phyloP scores from a whole-genome alignment of 2,888 invertebrate genomes.

The Eupsilia transversa region DNA sequence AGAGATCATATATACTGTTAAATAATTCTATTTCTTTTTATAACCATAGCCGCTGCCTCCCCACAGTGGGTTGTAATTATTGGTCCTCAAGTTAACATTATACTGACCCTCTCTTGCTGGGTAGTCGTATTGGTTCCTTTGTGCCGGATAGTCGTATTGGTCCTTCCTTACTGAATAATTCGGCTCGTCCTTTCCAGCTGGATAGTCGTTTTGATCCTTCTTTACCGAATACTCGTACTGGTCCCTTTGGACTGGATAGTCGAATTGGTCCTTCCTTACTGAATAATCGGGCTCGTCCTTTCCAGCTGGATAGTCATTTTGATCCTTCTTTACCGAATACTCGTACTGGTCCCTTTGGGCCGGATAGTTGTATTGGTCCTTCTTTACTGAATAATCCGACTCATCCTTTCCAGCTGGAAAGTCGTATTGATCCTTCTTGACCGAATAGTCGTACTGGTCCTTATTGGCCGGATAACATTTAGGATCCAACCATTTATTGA shows the following conservation, averaged over 20 bases:
- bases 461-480: slow-evolving; percentile 39
- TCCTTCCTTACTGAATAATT: slow-evolving; percentile 6
- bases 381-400: not conserved
- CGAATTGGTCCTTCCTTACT: not conserved
- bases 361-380: not conserved
- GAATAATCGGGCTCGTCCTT: slow-evolving; percentile 11
- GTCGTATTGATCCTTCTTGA: slow-evolving; percentile 7
- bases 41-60: slow-evolving; percentile 18
- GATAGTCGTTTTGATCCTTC: slow-evolving; percentile 4
- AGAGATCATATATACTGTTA: not conserved
- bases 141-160: no score
- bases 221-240: slow-evolving; percentile 5
- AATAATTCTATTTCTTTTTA: slow-evolving; percentile 31
- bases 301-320: not conserved
- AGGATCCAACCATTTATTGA: slow-evolving; percentile 60
- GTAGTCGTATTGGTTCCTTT: not conserved
- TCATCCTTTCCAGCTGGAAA: not conserved
- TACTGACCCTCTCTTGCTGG: slow-evolving; percentile 8
- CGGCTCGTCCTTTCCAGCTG: not conserved
- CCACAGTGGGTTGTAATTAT: slow-evolving; percentile 38
- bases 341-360: slow-evolving; percentile 4
- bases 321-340: slow-evolving; percentile 1
- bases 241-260: no score
- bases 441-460: slow-evolving; percentile 7
- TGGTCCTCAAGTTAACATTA: slow-evolving; percentile 28